Evolutionary conservation across 2,113 vertebrate genomes (phyloP), one percentile per base, ranked within the genome.

Genomic region (Engystomops pustulosus): DNA sequence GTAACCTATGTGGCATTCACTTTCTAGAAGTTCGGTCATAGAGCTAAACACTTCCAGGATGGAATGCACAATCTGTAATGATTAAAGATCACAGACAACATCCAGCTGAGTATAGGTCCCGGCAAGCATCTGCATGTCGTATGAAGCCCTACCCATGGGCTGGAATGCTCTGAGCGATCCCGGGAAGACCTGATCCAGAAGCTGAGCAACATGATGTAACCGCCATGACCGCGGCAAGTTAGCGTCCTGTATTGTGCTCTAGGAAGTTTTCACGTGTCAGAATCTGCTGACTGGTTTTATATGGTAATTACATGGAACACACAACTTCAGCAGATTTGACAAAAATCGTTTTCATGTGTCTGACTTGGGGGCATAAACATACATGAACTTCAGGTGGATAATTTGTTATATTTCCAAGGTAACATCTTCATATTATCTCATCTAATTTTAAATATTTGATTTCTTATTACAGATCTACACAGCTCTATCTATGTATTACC

Each of bases 71-170:
- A 83, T 83, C 72, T 76, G 23, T 49, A 78, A 84, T 70, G 30
- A 67, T 84, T 69, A 53, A 79, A 44, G 62, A 69, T 84, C 20
- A 23, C 8, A 78, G 65, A 36, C 58, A 68, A 38, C 51, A 7
- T 58, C 55, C 83, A 79, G 45, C 74, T 84, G 72, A 17, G 2
- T 27, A 15, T 51, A 20, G 53, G 49, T 70, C 36, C 27, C 36
- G 14, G 83, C 83, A 84, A 70, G 83, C 74, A 69, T 77, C 62
- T 84, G 65, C 83, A 70, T 84, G 83, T 84, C 69, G 1, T 49
- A 12, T n/a, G 11, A 69, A n/a, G 74, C 83, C 83, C 83, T 70
- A 70, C 83, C 83, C 83, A 84, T 20, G 51, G 55, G 34, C 32
- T 84, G 83, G 83, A 84, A 84, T 84, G 83, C 49, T 44, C n/a